phyloP scores from a whole-genome alignment of 2,797 vertebrate species.

The Acipenser ruthenus region DNA sequence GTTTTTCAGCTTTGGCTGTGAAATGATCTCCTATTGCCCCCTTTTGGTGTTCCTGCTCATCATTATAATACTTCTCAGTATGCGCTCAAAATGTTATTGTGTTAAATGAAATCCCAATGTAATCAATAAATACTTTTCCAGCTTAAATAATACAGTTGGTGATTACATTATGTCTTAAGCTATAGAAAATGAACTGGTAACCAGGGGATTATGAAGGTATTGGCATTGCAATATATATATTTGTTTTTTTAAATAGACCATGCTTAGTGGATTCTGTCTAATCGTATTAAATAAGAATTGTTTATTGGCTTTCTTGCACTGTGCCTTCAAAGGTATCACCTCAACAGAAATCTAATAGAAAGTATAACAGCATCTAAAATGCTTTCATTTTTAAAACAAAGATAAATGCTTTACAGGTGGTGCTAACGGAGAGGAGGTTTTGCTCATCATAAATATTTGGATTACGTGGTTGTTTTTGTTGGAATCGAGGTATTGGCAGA shows the following conservation, averaged over 20 bases:
- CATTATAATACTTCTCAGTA: background rate
- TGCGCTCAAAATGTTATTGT: background rate
- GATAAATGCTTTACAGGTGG: too few species aligned
- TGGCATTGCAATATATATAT: background rate
- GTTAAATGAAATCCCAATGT: background rate
- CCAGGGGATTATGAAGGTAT: background rate
- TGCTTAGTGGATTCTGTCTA: too few species aligned
- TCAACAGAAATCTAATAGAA: too few species aligned
- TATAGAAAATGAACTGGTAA: background rate
- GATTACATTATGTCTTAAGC: background rate
- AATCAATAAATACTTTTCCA: constrained; percentile 8
- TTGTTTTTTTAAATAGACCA: background rate
- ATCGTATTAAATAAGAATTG: too few species aligned
- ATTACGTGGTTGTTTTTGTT: too few species aligned
- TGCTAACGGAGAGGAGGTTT: too few species aligned
- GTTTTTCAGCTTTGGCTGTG: constrained; percentile 1
- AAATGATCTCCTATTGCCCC: constrained; percentile 3
- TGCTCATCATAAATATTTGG: too few species aligned
- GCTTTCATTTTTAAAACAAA: too few species aligned
- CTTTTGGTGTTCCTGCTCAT: background rate
- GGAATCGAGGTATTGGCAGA: too few species aligned
- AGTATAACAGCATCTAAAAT: too few species aligned
- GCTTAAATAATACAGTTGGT: background rate
- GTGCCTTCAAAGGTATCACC: too few species aligned
- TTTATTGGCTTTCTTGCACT: too few species aligned